Evolutionary conservation across 2,113 vertebrate species (phyloP).

Genomic region (Myotis brandtii): DNA sequence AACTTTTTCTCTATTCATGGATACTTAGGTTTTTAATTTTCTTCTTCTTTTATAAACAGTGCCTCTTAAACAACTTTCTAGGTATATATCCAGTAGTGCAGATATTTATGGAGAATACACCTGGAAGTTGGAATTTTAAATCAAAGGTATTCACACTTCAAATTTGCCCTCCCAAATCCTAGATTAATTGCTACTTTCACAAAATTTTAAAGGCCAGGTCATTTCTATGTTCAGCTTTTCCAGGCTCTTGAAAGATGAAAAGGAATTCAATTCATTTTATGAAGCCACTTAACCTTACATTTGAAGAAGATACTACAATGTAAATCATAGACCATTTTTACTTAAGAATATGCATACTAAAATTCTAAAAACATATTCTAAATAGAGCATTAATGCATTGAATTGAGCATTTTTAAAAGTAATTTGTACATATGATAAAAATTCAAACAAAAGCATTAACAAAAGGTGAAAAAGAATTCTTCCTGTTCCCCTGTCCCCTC

Average conservation of each 20-base stretch:
- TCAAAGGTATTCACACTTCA: not conserved
- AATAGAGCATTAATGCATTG: not conserved
- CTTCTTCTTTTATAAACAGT: not conserved
- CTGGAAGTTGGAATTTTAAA: not conserved
- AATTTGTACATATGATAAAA: not conserved
- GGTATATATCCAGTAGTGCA: not conserved
- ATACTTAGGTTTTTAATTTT: not conserved
- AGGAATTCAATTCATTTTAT: not conserved
- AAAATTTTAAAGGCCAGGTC: conserved; percentile 13
- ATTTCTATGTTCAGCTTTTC: not conserved
- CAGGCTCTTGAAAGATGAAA: not conserved
- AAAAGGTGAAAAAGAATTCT: conserved; percentile 21
- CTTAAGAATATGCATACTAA: not conserved
- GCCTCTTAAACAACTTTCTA: not conserved
- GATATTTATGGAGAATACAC: not conserved
- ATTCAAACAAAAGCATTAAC: not conserved
- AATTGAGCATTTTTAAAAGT: not conserved
- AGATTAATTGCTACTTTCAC: not conserved
- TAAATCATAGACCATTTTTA: not conserved
- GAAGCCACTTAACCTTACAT: not conserved
- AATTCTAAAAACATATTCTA: not conserved
- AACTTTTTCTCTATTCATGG: not conserved
- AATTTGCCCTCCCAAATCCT: not conserved
- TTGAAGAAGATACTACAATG: not conserved
- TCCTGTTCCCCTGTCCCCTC: not conserved